phyloP scores from a whole-genome alignment of 2,113 vertebrate genomes.

The Anolis carolinensis region DNA sequence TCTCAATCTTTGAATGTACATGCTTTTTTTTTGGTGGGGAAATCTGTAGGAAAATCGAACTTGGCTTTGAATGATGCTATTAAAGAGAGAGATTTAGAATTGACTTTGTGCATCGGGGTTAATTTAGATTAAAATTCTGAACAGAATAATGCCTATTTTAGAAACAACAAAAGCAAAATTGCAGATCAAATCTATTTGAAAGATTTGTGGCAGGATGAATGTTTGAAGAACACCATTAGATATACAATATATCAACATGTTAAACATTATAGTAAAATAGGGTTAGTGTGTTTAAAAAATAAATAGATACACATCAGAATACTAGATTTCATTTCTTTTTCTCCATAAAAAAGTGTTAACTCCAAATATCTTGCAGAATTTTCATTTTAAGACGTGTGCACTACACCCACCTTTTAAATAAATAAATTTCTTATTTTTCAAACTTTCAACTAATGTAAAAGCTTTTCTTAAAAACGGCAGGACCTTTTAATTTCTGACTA shows the following conservation, averaged over 20 bases:
- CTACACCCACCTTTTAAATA: neutral
- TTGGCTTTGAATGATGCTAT: constrained; percentile 54
- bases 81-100: constrained; percentile 51
- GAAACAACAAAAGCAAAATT: constrained; percentile 40
- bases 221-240: constrained; percentile 10
- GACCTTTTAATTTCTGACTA: neutral
- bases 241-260: neutral
- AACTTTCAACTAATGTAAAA: neutral
- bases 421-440: constrained; percentile 36
- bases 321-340: constrained; percentile 44
- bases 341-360: constrained; percentile 39
- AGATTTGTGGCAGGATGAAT: constrained; percentile 39
- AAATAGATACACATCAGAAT: constrained; percentile 39
- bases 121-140: neutral
- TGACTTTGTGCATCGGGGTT: constrained; percentile 53
- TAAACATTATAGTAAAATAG: constrained; percentile 24
- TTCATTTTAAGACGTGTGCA: neutral
- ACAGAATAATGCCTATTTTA: constrained; percentile 18
- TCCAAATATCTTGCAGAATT: neutral
- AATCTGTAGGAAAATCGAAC: constrained; percentile 39
- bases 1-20: constrained; percentile 47
- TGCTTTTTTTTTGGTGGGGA: constrained; percentile 32
- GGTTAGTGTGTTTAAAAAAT: constrained; percentile 40
- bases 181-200: constrained; percentile 46
- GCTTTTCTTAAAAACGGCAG: neutral